Evolutionary conservation across 1,140 invertebrate genomes (phyloP).

Genomic region (Drosophila mauritiana): DNA sequence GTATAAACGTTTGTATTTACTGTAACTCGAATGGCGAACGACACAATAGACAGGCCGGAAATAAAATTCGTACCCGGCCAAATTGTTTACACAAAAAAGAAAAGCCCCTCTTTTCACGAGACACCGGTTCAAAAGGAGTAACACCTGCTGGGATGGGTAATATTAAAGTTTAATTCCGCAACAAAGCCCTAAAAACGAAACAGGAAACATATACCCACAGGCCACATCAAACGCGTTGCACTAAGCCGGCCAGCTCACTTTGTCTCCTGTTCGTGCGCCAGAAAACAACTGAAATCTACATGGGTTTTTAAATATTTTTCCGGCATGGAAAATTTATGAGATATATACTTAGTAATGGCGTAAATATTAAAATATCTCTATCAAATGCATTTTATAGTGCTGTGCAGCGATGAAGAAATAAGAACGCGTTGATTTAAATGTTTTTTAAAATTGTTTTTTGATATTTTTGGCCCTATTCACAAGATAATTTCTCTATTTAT

Average conservation of each 20-base stretch:
- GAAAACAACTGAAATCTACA: background rate
- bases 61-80: conserved; percentile 44
- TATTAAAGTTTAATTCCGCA: conserved; percentile 58
- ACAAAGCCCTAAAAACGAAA: conserved; percentile 58
- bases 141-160: conserved; percentile 23
- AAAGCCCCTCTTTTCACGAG: conserved; percentile 30
- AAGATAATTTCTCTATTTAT: no score
- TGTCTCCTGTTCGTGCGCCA: conserved; percentile 6
- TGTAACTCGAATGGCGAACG: conserved; percentile 34
- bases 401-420: no score
- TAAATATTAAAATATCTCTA: no score
- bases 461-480: no score
- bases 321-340: background rate
- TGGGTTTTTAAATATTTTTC: background rate
- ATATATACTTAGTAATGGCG: background rate
- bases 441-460: no score
- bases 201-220: conserved; percentile 21
- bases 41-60: conserved; percentile 44
- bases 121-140: conserved; percentile 33
- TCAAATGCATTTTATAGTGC: no score
- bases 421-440: no score
- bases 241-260: conserved; percentile 32
- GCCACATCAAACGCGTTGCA: conserved; percentile 50
- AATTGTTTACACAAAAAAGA: conserved; percentile 46
- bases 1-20: conserved; percentile 16